These are phyloP conservation scores for Idris sp. DNA, from an alignment of 1,140 invertebrate species.

Conservation along the genomic window DNA sequence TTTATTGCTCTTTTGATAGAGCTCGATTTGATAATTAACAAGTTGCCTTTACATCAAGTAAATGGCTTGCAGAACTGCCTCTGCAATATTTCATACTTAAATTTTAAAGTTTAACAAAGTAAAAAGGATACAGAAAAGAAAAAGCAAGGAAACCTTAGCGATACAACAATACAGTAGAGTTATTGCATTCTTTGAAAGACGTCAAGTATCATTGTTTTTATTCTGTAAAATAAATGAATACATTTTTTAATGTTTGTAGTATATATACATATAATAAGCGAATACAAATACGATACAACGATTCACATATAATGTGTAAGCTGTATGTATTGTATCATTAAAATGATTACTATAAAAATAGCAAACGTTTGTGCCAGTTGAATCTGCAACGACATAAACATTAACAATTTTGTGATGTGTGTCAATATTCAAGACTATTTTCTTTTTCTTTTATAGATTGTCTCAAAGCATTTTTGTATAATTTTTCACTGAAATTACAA, in stretches of 20 bases:
- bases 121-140: neutral
- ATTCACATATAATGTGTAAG: conserved; percentile 45
- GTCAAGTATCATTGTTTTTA: conserved; percentile 38
- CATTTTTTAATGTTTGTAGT: conserved; percentile 52
- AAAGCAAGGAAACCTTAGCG: neutral
- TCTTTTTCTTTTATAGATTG: no score
- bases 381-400: conserved; percentile 15
- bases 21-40: conserved; percentile 38
- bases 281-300: conserved; percentile 45
- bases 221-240: conserved; percentile 39
- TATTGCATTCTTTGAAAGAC: conserved; percentile 44
- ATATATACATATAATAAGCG: conserved; percentile 40
- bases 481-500: no score
- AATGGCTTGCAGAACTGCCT: conserved; percentile 50
- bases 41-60: conserved; percentile 51
- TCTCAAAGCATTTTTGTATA: no score
- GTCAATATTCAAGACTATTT: no score
- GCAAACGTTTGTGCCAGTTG: conserved; percentile 41
- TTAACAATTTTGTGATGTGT: conserved; percentile 18
- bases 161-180: conserved; percentile 25
- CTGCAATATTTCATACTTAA: conserved; percentile 48
- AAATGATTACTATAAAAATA: conserved; percentile 35
- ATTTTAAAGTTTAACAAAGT: conserved; percentile 27
- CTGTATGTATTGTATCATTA: conserved; percentile 43
- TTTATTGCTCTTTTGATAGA: conserved; percentile 8